Evolutionary conservation across 2,888 invertebrate genomes (phyloP).

Genomic region (Clunio marinus): DNA sequence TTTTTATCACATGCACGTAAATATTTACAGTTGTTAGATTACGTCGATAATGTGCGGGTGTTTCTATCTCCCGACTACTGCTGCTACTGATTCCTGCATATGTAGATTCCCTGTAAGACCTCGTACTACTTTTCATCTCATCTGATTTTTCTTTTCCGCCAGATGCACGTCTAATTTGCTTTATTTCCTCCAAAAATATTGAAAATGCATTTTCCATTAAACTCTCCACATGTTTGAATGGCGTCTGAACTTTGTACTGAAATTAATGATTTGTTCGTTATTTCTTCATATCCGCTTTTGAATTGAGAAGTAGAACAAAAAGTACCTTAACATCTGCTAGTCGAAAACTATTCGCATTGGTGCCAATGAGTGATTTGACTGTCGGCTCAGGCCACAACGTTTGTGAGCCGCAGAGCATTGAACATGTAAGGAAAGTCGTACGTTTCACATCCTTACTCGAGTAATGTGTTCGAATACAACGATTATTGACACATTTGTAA

Average conservation of each 20-base stretch:
- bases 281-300: no score
- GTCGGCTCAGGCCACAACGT: slow-evolving; percentile 75
- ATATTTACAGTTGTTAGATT: slow-evolving; percentile 43
- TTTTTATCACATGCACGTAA: slow-evolving; percentile 56
- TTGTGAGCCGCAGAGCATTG: slow-evolving; percentile 70
- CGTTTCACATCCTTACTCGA: slow-evolving; percentile 47
- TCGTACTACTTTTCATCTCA: neutral
- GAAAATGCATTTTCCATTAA: slow-evolving; percentile 47
- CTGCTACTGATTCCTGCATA: neutral
- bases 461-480: slow-evolving; percentile 61
- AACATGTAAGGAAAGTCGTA: slow-evolving; percentile 67
- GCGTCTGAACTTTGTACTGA: slow-evolving; percentile 46
- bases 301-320: no score
- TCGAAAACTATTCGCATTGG: slow-evolving; percentile 57
- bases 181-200: slow-evolving; percentile 48
- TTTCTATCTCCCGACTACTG: neutral
- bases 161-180: slow-evolving; percentile 38
- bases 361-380: slow-evolving; percentile 63
- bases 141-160: neutral
- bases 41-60: neutral
- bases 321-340: slow-evolving; percentile 47
- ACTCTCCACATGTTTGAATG: slow-evolving; percentile 46
- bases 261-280: no score
- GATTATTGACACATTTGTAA: slow-evolving; percentile 66
- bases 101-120: neutral